Evolutionary conservation across 2,113 vertebrate genomes (phyloP), one percentile per base, ranked within the genome.

Genomic region (Dasyprocta punctata): DNA sequence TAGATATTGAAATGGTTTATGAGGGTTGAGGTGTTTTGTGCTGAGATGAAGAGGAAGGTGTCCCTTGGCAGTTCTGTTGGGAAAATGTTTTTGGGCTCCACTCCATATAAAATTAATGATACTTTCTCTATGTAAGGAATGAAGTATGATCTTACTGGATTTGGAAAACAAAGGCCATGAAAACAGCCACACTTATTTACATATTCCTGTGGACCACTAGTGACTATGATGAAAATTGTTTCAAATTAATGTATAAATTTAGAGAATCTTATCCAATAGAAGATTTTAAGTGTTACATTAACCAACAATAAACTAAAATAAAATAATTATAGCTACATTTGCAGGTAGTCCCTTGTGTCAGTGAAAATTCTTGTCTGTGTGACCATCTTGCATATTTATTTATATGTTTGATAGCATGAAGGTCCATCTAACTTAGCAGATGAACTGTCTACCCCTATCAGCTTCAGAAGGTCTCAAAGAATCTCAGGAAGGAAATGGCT

Each of bases 401-500:
- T 82, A 33, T 44, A 95, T 69, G 28, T 86, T 86, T 96, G 91
- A 36, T 41, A 60, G 58, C 20, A 81, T 52, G 44, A 60, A 36
- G 47, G 20, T 28, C 33, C 33, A 65, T 91, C 41, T 33, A 63
- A 93, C 61, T 84, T 78, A 94, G 65, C 52, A 95, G 56, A 82
- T 86, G 47, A 95, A 86, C 73, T 24, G 67, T 95, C 30, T 0
- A 83, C 11, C 16, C 8, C 9, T 88, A 44, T 78, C 20, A 22
- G 26, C 11, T 11, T 65, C 3, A 1, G 58, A 95, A 86, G 11
- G 44, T 58, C 93, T 87, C 61, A 90, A 69, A 26, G 47, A 84
- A 78, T 88, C 13, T 44, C 81, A 90, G 78, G 86, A 82, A 95
- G 41, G 60, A 88, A 90, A 90, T 60, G 47, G 20, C 63, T n/a